Percentiles rank a stretch among this genome's conserved stretches.
These are phyloP conservation scores for Drosophila azteca DNA, from an alignment of 1,140 invertebrate genomes.

Conservation along the genomic window DNA sequence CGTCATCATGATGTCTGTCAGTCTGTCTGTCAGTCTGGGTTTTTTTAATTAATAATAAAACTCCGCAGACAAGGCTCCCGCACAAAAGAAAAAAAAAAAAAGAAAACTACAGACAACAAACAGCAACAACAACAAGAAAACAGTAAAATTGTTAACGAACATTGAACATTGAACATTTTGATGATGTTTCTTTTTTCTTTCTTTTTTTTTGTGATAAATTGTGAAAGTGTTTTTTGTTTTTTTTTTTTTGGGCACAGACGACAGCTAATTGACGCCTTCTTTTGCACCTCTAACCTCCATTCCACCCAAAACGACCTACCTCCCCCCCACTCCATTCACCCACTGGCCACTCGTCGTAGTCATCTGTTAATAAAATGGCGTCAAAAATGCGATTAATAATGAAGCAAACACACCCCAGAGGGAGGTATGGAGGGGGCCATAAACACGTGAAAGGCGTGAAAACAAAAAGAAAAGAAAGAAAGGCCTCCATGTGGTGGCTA, in stretches of 20 bases:
- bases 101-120: conserved; percentile 20
- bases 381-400: conserved; percentile 74
- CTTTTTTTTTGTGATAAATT: conserved; percentile 54
- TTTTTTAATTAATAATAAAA: conserved; percentile 66
- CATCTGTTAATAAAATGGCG: conserved; percentile 55
- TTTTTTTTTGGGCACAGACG: conserved; percentile 23
- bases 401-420: conserved; percentile 31
- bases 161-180: conserved; percentile 40
- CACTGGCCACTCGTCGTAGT: too few relatives aligned
- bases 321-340: conserved; percentile 34
- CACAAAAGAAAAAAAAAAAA: not conserved
- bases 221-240: conserved; percentile 56
- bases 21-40: conserved; percentile 24
- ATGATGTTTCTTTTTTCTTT: conserved; percentile 28
- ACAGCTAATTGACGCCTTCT: conserved; percentile 68
- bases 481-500: not conserved
- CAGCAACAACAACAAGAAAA: conserved; percentile 21
- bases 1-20: not conserved
- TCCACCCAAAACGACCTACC: not conserved
- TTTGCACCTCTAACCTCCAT: not conserved
- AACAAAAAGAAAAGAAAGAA: conserved; percentile 12
- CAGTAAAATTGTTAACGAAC: conserved; percentile 55
- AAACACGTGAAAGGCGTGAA: conserved; percentile 62
- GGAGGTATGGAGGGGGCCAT: not conserved
- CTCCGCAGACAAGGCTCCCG: conserved; percentile 6